Base-by-base conservation (phyloP, 2,113 vertebrate species). In the Dermatemys mawii region DNA sequence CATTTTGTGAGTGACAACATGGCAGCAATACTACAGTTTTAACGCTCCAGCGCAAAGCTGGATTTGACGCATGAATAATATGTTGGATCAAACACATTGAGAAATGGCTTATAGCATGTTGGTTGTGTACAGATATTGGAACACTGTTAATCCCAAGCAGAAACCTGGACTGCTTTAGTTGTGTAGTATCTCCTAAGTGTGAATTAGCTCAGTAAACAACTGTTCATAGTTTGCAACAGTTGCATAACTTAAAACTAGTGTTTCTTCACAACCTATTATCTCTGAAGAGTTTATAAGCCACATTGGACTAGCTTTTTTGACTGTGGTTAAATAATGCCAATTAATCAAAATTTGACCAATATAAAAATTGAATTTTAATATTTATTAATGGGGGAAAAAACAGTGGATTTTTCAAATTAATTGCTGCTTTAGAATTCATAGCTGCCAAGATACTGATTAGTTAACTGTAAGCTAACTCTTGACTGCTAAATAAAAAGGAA, bases 1-100 rank as follows among this genome's bases (percentile, higher is more conserved):
- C 8, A 4, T 0, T 0, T 54, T 19, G 76, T 27, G 48, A n/a
- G 5, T 81, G 51, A 89, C 1, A 6, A 70, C 92, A 76, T 1
- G 16, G 41, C 46, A 80, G 38, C 0, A 0, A 81, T 73, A n/a
- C 32, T 90, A 44, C 81, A 83, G 48, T 84, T 81, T 8, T 35
- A 83, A 12, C 70, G 44, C 76, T 86, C 88, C 0, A 27, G 60
- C 75, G 60, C 83, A 93, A 57, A 88, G 75, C 38, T 54, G 21
- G 13, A 92, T 86, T 92, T 73, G 83, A 90, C 32, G 73, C 32
- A 50, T 50, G 80, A 89, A 81, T 51, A 16, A n/a, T 63, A 6
- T 2, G 2, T 51, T 46, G 35, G 41, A 90, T 81, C 8, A 94
- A 86, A 57, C 24, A 86, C 86, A 86, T 54, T 10, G 21, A 78